These are phyloP conservation scores for Dryobotodes eremita DNA, from an alignment of 2,888 invertebrate species.

Conservation along the genomic window DNA sequence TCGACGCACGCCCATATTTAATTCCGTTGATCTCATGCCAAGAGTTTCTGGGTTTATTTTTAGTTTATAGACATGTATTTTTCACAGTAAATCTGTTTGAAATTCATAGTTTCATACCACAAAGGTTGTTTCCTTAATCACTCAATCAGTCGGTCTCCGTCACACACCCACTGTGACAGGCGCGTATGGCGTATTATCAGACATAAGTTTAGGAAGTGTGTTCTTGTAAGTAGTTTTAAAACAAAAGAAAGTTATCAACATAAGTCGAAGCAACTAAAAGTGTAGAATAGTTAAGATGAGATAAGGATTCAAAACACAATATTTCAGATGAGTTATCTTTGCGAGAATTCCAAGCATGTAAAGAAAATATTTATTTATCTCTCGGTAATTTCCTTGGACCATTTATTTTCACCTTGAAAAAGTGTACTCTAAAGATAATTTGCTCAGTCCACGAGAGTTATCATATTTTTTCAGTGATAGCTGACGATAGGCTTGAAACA, in stretches of 20 bases:
- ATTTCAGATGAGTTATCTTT: constrained; percentile 15
- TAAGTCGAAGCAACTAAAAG: not conserved
- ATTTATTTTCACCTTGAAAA: not conserved
- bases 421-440: not conserved
- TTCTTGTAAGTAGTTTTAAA: not conserved
- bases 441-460: no score
- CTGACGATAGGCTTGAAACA: no score
- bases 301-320: not conserved
- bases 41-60: constrained; percentile 44
- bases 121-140: no score
- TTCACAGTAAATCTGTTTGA: not conserved
- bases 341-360: not conserved
- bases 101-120: not conserved
- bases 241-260: constrained; percentile 19
- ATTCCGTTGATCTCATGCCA: constrained; percentile 55
- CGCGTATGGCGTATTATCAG: no score
- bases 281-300: not conserved
- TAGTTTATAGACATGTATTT: constrained; percentile 27
- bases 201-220: not conserved
- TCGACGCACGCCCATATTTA: constrained; percentile 23
- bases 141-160: no score
- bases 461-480: no score
- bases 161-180: no score
- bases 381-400: not conserved
- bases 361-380: constrained; percentile 4